These are phyloP conservation scores for Zaprionus obscuricornis DNA, from an alignment of 2,888 invertebrate genomes.

Conservation along the genomic window DNA sequence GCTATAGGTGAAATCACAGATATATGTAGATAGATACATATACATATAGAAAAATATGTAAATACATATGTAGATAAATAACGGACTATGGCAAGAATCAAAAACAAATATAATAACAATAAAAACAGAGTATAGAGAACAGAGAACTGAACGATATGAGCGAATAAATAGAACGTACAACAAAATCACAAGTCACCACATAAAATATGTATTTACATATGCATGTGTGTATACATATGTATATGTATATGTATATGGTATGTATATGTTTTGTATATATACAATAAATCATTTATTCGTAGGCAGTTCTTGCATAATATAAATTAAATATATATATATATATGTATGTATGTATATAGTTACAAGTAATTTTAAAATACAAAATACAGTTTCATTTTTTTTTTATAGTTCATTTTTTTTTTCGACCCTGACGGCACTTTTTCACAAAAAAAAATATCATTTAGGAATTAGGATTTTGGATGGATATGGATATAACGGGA, in stretches of 20 bases:
- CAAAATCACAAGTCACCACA: slow-evolving; percentile 36
- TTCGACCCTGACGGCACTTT: slow-evolving; percentile 59
- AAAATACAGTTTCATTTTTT: slow-evolving; percentile 73
- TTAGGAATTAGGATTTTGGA: slow-evolving; percentile 34
- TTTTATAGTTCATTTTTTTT: slow-evolving; percentile 26
- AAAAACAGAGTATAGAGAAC: too few relatives aligned
- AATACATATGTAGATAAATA: not conserved
- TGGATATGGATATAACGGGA: slow-evolving; percentile 15
- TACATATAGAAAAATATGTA: slow-evolving; percentile 1
- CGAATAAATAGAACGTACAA: slow-evolving; percentile 23
- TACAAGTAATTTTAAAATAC: slow-evolving; percentile 78
- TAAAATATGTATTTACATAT: slow-evolving; percentile 11
- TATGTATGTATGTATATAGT: slow-evolving; percentile 73
- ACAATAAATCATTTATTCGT: slow-evolving; percentile 79
- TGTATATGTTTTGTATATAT: slow-evolving; percentile 55
- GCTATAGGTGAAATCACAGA: too few relatives aligned
- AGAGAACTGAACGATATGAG: too few relatives aligned
- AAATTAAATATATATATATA: slow-evolving; percentile 70
- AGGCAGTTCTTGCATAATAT: slow-evolving; percentile 79
- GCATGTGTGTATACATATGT: slow-evolving; percentile 21
- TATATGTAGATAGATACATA: slow-evolving; percentile 6
- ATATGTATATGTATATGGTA: slow-evolving; percentile 21
- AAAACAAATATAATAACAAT: slow-evolving; percentile 7
- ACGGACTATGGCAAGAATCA: too few relatives aligned
- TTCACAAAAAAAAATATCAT: slow-evolving; percentile 46